These are phyloP conservation scores for Hydrotaea diabolus DNA, from an alignment of 2,888 invertebrate genomes.

Conservation along the genomic window DNA sequence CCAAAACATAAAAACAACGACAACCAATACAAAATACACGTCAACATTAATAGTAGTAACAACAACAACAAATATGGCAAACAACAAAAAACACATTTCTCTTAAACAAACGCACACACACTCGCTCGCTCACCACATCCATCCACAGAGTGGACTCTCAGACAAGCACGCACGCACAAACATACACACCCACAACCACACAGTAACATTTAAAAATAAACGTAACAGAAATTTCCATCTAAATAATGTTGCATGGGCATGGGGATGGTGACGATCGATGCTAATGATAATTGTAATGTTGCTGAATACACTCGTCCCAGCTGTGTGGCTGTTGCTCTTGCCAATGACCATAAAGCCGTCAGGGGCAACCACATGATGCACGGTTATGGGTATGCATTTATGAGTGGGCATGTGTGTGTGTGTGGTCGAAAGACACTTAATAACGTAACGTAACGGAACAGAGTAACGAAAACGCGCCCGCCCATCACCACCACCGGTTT, in stretches of 20 bases:
- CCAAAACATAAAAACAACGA: background rate
- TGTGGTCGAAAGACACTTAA: background rate
- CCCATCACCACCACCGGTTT: background rate
- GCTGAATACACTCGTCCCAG: background rate
- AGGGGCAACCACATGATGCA: background rate
- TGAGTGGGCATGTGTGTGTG: background rate
- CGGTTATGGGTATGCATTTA: background rate
- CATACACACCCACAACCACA: background rate
- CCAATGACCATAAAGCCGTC: background rate
- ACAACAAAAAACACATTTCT: background rate
- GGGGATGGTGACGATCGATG: background rate
- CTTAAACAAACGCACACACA: background rate
- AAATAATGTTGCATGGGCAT: slow-evolving; percentile 1
- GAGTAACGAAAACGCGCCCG: background rate
- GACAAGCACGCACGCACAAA: background rate
- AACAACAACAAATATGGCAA: slow-evolving; percentile 3
- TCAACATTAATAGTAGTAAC: slow-evolving; percentile 18
- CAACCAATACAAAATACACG: background rate
- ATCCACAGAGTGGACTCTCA: background rate
- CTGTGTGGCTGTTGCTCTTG: background rate
- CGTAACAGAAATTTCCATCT: slow-evolving; percentile 28
- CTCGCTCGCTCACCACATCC: background rate
- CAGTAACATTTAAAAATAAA: slow-evolving; percentile 19
- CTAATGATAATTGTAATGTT: slow-evolving; percentile 9
- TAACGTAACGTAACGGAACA: slow-evolving; percentile 28